Percentiles rank a stretch among this genome's conserved stretches.
These are phyloP conservation scores for Amazona guildingii DNA, from an alignment of 2,113 vertebrate species.

Conservation along the genomic window DNA sequence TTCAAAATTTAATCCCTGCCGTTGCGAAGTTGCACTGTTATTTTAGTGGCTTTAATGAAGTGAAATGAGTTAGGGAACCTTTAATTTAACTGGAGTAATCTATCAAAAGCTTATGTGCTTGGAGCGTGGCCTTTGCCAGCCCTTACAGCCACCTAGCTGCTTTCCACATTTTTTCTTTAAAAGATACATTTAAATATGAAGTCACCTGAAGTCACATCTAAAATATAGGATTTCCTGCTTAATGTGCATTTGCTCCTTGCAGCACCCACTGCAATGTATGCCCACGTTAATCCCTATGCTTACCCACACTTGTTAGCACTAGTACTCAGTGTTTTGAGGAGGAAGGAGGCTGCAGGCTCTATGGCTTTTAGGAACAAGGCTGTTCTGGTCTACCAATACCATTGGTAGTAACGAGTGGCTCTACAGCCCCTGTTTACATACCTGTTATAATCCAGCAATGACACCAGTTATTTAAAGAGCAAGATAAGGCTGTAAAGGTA, in stretches of 20 bases:
- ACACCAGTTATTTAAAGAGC: background rate
- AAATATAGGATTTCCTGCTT: fast-evolving
- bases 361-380: fast-evolving
- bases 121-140: background rate
- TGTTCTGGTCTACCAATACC: background rate
- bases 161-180: background rate
- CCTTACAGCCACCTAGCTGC: background rate
- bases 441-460: background rate
- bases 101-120: background rate
- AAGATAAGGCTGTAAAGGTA: background rate
- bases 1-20: background rate
- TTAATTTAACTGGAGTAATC: background rate
- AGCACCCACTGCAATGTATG: fast-evolving
- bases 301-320: fast-evolving
- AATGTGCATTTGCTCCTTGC: background rate
- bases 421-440: background rate
- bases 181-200: background rate
- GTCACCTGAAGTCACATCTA: background rate
- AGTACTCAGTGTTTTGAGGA: background rate
- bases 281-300: background rate
- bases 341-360: background rate
- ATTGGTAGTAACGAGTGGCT: background rate
- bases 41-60: background rate
- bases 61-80: background rate
- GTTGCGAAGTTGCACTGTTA: background rate